These are phyloP conservation scores for Macquaria ambigua DNA, from an alignment of 2,113 vertebrate species.

Conservation along the genomic window DNA sequence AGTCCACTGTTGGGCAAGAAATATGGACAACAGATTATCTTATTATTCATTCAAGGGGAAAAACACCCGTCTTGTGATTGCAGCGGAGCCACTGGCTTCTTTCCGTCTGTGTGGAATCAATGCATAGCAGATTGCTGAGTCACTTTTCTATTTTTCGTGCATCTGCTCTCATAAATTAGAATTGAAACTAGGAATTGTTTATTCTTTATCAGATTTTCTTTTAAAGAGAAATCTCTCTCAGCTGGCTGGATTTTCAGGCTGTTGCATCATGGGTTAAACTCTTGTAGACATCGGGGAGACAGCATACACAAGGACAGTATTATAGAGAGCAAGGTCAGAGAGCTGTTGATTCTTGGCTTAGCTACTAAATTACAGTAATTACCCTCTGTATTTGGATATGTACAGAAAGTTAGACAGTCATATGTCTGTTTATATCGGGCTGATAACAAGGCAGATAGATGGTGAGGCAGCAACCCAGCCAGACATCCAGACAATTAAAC, in stretches of 20 bases:
- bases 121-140: slow-evolving; percentile 78
- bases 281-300: slow-evolving; percentile 57
- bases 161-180: slow-evolving; percentile 50
- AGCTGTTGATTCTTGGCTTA: slow-evolving; percentile 68
- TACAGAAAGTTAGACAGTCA: slow-evolving; percentile 66
- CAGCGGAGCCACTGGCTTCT: slow-evolving; percentile 64
- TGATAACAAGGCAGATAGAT: slow-evolving; percentile 51
- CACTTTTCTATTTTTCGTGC: slow-evolving; percentile 60
- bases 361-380: slow-evolving; percentile 73
- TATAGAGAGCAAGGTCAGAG: slow-evolving; percentile 73
- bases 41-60: slow-evolving; percentile 57
- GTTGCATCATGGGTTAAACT: slow-evolving; percentile 77
- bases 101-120: slow-evolving; percentile 69
- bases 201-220: slow-evolving; percentile 47
- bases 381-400: slow-evolving; percentile 51
- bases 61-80: slow-evolving; percentile 60
- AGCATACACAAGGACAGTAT: slow-evolving; percentile 77
- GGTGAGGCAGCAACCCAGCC: slow-evolving; percentile 27
- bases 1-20: slow-evolving; percentile 57
- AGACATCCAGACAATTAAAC: slow-evolving; percentile 47
- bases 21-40: slow-evolving; percentile 67
- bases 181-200: slow-evolving; percentile 51
- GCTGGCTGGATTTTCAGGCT: slow-evolving; percentile 59
- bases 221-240: slow-evolving; percentile 39
- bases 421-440: slow-evolving; percentile 55